Evolutionary conservation across 2,888 invertebrate genomes (phyloP).

Genomic region (Chaetoderma sp.): DNA sequence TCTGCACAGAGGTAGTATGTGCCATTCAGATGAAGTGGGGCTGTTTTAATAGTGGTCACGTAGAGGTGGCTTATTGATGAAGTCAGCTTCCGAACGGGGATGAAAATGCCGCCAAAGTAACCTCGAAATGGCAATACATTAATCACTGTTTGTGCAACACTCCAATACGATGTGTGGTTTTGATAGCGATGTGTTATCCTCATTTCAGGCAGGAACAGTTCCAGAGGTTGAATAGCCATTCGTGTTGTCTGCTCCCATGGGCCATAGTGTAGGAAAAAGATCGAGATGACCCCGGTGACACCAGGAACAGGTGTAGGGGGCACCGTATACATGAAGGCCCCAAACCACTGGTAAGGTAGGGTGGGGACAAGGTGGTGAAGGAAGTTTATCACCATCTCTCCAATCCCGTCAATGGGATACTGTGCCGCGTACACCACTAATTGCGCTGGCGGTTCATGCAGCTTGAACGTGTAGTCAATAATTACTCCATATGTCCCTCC

Average conservation of each 20-base stretch:
- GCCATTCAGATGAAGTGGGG: too few relatives aligned
- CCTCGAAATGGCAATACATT: too few relatives aligned
- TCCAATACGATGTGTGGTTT: background rate
- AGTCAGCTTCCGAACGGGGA: too few relatives aligned
- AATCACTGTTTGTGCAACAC: too few relatives aligned
- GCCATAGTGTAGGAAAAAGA: background rate
- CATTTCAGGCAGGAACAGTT: background rate
- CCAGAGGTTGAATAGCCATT: background rate
- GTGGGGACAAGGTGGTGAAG: background rate
- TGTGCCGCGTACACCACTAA: background rate
- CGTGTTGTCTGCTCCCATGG: background rate
- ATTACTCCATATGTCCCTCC: conserved; percentile 40
- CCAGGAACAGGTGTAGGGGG: too few relatives aligned
- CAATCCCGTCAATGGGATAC: conserved; percentile 4
- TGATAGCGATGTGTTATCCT: background rate
- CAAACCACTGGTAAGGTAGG: conserved; percentile 25
- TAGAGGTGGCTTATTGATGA: too few relatives aligned
- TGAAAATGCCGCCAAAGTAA: too few relatives aligned
- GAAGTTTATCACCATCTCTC: background rate
- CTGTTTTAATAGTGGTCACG: too few relatives aligned
- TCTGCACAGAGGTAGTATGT: too few relatives aligned
- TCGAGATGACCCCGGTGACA: background rate
- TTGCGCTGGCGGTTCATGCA: conserved; percentile 23
- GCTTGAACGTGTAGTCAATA: conserved; percentile 31
- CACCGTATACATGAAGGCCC: conserved; percentile 7